Conservation (phyloP, 92 coral and sea anemone genomes). For the Ricordea florida region DNA sequence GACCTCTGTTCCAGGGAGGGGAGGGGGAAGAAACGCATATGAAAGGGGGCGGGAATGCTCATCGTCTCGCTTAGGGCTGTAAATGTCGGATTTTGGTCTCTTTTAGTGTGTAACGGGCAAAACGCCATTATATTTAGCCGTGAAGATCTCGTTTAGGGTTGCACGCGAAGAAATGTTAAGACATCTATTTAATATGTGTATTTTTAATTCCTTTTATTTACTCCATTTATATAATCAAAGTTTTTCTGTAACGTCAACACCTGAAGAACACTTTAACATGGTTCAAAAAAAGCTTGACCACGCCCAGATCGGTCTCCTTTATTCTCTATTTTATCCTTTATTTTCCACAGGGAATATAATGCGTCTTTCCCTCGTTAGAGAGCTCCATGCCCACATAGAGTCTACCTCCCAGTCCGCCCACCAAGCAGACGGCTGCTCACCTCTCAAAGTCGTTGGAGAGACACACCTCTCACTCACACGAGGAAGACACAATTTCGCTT, state of each 20-base stretch:
- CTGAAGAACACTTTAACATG: too few relatives aligned
- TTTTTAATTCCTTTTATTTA: too few relatives aligned
- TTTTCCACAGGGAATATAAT: too few relatives aligned
- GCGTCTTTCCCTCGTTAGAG: neutral
- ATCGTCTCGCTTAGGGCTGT: neutral
- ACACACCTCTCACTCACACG: neutral
- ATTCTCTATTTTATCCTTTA: too few relatives aligned
- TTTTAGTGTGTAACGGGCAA: neutral
- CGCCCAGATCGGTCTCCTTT: too few relatives aligned
- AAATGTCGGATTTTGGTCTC: neutral
- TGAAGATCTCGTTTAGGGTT: neutral
- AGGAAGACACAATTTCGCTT: neutral
- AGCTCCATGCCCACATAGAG: neutral
- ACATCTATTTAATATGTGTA: too few relatives aligned
- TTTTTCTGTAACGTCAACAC: too few relatives aligned
- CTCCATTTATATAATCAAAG: too few relatives aligned
- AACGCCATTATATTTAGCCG: neutral
- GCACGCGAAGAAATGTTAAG: too few relatives aligned
- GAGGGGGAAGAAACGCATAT: too few relatives aligned
- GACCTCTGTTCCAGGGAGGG: too few relatives aligned
- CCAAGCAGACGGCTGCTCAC: constrained; percentile 26
- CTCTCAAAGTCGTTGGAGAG: constrained; percentile 41
- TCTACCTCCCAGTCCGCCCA: neutral
- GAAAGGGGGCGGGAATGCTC: neutral
- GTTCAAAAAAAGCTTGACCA: too few relatives aligned